Evolutionary conservation across 2,888 invertebrate genomes (phyloP), one percentile per base, ranked within the genome.

Genomic region (Dyspetes luteomarginatus): DNA sequence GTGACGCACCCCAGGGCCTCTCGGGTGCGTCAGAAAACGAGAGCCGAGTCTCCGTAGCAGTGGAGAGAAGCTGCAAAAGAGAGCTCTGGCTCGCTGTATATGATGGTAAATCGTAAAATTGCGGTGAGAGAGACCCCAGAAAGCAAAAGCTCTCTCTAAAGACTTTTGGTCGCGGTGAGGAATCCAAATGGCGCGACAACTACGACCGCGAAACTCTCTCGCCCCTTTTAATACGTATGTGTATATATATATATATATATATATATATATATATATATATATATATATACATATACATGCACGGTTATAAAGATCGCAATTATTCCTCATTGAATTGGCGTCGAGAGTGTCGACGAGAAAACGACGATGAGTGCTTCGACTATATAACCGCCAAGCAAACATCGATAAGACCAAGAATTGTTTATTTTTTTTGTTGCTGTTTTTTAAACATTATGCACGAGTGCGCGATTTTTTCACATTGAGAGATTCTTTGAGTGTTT

Each of bases 291-390:
- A 52, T 58, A 30, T 50, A 76, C 56, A 64, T 30, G 58, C 62
- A 24, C 71, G 76, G 69, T 68, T 75, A 55, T 82, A 82, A 81
- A 82, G 74, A 82, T 81, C 56, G 74, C 78, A 82, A 81, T 82
- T 81, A 82, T 82, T 81, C 74, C 77, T 78, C 82, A 74, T 82
- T 82, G 79, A 69, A 82, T 82, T 64, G 75, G 56, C 75, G 69
- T 74, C 65, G 30, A 58, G 74, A 82, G 74, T 73, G 71, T 82
- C 48, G 78, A 71, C 69, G 60, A 71, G 30, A 24, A 45, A 52
- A 41, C 52, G 28, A 41, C 30, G 58, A 26, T 24, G 30, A n/a
- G n/a, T 9, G 48, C 56, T 22, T 43, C 17, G 36, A 28, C 62
- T 36, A 45, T 56, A 52, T 68, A 36, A 56, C 56, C 19, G 41